Base-by-base conservation (phyloP, 2,888 invertebrate genomes). In the Ischnus inquisitorius region DNA sequence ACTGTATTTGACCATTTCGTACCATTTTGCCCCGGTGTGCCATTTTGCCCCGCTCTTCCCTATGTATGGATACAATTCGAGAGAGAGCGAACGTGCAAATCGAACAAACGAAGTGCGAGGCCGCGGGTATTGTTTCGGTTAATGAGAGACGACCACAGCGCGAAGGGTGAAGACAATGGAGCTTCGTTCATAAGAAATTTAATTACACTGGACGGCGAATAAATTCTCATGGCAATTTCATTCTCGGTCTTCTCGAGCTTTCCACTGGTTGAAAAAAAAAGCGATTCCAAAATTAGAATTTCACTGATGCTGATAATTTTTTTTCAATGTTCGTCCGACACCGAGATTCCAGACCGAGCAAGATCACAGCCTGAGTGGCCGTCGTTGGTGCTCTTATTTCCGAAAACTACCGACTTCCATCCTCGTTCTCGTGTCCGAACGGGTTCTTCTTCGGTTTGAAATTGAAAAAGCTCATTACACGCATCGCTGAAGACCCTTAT, bases 71-170 rank as follows among this genome's bases (percentile, higher is more conserved):
- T 60, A 60, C 46, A 28, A 16, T 12, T 2, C 62, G 46, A 43
- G 28, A 74, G 34, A 62, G 57, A 54, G 25, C 71, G 65, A 83
- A 25, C 16, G 62, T 34, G 34, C 34, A 34, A 34, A 34, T 6
- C 34, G 5, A 34, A 34, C 8, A 8, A 34, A 34, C 46, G 39
- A 12, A 22, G 34, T 57, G 57, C 19, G 65, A 51, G 72, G 34
- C 34, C 60, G 46, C 43, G 79, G 79, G 76, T 46, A 85, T 85
- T 85, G 80, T 80, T 83, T 69, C 57, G 46, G 74, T 77, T 83
- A 85, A 83, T 78, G 85, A 83, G 72, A 62, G 41, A 5, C 43
- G 16, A 0, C 57, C 10, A 65, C 54, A n/a, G n/a, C 46, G 34
- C 22, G 12, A 10, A 22, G 22, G 72, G 67, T 48, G 19, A 54